Evolutionary conservation across 2,113 vertebrate species (phyloP).

Genomic region (Forbesichthys papilliferus): DNA sequence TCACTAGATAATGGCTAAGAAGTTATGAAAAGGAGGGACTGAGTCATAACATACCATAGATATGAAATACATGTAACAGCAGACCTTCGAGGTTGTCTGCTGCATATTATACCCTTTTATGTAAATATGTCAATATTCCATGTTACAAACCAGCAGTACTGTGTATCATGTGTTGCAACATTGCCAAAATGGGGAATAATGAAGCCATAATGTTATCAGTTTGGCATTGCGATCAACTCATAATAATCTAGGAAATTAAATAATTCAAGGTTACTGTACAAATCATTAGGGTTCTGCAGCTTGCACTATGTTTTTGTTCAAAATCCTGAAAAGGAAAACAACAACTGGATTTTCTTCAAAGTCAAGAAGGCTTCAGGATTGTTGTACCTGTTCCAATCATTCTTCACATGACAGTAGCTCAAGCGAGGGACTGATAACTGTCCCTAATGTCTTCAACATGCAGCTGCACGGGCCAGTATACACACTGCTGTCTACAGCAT

Average conservation of each 20-base stretch:
- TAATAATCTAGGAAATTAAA: constrained; percentile 59
- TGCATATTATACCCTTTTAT: constrained; percentile 46
- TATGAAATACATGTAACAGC: neutral
- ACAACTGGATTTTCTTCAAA: constrained; percentile 25
- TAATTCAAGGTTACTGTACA: constrained; percentile 16
- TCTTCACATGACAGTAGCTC: constrained; percentile 58
- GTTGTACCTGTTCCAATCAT: constrained; percentile 65
- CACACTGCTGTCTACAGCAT: no score
- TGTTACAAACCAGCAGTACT: constrained; percentile 71
- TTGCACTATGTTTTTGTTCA: constrained; percentile 5
- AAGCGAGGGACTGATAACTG: constrained; percentile 63
- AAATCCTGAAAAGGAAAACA: constrained; percentile 22
- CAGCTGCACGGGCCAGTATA: neutral
- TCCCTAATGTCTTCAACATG: constrained; percentile 60
- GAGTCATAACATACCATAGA: constrained; percentile 6
- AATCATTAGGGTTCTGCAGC: constrained; percentile 2
- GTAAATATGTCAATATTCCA: constrained; percentile 62
- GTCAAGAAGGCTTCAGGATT: constrained; percentile 35
- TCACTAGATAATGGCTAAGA: constrained; percentile 45
- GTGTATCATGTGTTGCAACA: constrained; percentile 54
- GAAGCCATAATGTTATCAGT: constrained; percentile 60
- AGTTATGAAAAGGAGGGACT: constrained; percentile 22
- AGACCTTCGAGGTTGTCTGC: neutral
- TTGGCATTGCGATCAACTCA: constrained; percentile 51
- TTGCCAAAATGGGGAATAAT: constrained; percentile 63